Percentiles rank a stretch among this genome's conserved stretches.
These are phyloP conservation scores for Coreius guichenoti DNA, from an alignment of 2,797 vertebrate genomes.

Conservation along the genomic window DNA sequence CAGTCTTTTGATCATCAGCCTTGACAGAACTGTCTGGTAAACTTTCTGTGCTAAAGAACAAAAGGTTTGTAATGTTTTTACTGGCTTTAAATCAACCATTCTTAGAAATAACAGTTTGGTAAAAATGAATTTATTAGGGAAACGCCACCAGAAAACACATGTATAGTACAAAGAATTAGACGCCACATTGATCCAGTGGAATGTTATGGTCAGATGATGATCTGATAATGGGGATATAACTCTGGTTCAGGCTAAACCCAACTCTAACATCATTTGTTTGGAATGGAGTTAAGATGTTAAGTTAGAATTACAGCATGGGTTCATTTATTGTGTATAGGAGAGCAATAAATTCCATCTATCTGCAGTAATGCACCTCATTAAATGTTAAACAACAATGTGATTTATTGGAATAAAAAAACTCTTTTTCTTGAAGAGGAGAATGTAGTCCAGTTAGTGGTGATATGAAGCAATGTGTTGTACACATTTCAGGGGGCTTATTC, in stretches of 20 bases:
- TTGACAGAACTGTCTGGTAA: not conserved
- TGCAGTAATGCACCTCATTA: constrained; percentile 40
- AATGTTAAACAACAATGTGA: constrained; percentile 39
- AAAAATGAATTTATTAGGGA: constrained; percentile 15
- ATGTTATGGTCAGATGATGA: constrained; percentile 14
- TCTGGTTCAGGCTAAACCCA: not conserved
- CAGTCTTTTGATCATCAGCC: not conserved
- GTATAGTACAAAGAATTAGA: not conserved
- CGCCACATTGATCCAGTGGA: not conserved
- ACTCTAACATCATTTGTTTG: constrained; percentile 28
- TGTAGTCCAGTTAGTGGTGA: not conserved
- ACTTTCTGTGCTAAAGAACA: constrained; percentile 3
- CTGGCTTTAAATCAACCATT: not conserved
- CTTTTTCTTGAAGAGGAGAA: not conserved
- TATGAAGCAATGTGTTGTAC: not conserved
- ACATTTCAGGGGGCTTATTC: not conserved
- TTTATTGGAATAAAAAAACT: constrained; percentile 3
- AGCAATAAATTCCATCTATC: constrained; percentile 28
- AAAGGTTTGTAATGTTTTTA: not conserved
- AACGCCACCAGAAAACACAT: not conserved
- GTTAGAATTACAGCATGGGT: constrained; percentile 10
- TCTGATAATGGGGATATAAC: constrained; percentile 30
- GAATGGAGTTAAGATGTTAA: constrained; percentile 13
- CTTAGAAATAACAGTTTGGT: not conserved
- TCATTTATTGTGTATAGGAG: constrained; percentile 24